Conservation (phyloP, 2,888 invertebrate genomes). For the Folsomia manolachei region DNA sequence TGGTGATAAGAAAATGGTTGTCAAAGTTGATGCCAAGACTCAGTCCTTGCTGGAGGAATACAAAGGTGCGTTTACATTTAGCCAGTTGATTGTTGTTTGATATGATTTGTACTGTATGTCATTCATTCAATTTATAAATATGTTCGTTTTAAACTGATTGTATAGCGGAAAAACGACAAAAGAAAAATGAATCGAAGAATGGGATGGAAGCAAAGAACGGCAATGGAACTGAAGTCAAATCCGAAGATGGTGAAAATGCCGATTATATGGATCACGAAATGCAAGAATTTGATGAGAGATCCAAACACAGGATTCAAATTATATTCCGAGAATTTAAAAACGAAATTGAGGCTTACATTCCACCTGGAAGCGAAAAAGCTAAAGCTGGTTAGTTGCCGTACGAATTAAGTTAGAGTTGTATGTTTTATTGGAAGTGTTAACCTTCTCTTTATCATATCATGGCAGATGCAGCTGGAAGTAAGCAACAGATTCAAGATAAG, state of each 20-base stretch:
- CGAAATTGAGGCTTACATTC: slow-evolving; percentile 59
- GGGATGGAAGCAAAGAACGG: slow-evolving; percentile 42
- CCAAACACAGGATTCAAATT: slow-evolving; percentile 72
- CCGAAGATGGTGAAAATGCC: slow-evolving; percentile 52
- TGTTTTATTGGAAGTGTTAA: neutral
- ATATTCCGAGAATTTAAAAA: slow-evolving; percentile 79
- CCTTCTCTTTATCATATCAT: neutral
- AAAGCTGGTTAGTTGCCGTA: slow-evolving; percentile 28
- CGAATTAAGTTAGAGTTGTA: slow-evolving; percentile 2
- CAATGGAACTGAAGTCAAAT: slow-evolving; percentile 48
- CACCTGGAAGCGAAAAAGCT: slow-evolving; percentile 43
- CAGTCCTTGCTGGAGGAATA: slow-evolving; percentile 90
- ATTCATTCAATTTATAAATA: neutral
- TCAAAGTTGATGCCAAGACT: slow-evolving; percentile 96
- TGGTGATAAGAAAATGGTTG: slow-evolving; percentile 88
- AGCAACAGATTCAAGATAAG: slow-evolving; percentile 48
- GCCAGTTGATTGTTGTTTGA: neutral
- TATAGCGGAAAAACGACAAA: slow-evolving; percentile 41
- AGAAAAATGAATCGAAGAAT: slow-evolving; percentile 54
- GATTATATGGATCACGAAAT: slow-evolving; percentile 74
- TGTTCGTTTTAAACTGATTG: slow-evolving; percentile 10
- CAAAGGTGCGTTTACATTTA: slow-evolving; percentile 58
- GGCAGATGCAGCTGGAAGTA: slow-evolving; percentile 41
- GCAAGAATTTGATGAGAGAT: slow-evolving; percentile 69
- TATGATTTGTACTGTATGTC: neutral